Conservation (phyloP, 2,888 invertebrate genomes). For the Erpobdella octoculata region DNA sequence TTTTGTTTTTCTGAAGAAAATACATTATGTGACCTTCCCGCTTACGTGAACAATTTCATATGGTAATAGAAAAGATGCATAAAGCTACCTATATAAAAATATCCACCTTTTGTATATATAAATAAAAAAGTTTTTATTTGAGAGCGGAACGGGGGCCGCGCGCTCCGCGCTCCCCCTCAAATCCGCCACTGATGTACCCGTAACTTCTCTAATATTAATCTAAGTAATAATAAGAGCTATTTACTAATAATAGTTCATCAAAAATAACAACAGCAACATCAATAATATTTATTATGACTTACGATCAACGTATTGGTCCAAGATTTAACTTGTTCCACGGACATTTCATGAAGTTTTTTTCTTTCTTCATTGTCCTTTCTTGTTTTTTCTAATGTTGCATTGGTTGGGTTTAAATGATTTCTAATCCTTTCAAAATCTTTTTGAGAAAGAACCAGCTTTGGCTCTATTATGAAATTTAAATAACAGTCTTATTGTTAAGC, state of each 20-base stretch:
- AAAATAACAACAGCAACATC: neutral
- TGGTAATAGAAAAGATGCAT: too few species aligned
- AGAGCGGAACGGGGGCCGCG: too few species aligned
- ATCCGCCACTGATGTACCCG: too few species aligned
- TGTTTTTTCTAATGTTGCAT: conserved; percentile 46
- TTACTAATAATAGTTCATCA: neutral
- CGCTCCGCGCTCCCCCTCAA: too few species aligned
- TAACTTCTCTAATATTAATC: too few species aligned
- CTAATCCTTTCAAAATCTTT: conserved; percentile 50
- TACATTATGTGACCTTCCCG: too few species aligned
- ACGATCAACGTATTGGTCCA: conserved; percentile 52
- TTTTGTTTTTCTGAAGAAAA: too few species aligned
- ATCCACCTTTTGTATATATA: too few species aligned
- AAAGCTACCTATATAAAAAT: too few species aligned
- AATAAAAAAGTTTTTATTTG: too few species aligned
- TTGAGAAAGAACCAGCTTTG: conserved; percentile 44
- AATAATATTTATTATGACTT: conserved; percentile 24
- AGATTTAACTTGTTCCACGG: conserved; percentile 48
- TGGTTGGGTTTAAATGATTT: conserved; percentile 45
- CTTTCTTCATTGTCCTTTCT: conserved; percentile 43
- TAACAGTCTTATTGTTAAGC: neutral
- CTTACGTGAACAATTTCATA: too few species aligned
- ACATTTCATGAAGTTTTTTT: conserved; percentile 45
- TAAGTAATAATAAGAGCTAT: too few species aligned
- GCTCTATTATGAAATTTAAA: neutral